A percentile compares a stretch with the other conserved stretches of the same genome.
Evolutionary conservation across 2,888 invertebrate genomes (phyloP).

Genomic region (Sceliomorpha sp.): DNA sequence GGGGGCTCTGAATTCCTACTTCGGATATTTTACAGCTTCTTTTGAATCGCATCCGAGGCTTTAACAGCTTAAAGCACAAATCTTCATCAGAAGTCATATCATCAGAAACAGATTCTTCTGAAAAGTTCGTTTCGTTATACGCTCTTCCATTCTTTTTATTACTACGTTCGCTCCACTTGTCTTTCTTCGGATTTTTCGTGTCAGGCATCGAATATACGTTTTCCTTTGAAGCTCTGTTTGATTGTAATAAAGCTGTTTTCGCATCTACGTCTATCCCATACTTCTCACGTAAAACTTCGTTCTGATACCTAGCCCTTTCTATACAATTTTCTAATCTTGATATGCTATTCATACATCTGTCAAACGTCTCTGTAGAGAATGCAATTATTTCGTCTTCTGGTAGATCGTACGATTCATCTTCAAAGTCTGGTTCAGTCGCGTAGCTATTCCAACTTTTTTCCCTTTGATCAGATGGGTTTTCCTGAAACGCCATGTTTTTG

Average conservation of each 20-base stretch:
- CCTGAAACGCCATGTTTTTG: not conserved
- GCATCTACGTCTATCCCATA: conserved; percentile 60
- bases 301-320: conserved; percentile 62
- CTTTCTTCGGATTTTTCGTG: too few relatives aligned
- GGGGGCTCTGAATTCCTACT: conserved; percentile 18
- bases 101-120: not conserved
- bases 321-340: conserved; percentile 67
- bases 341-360: conserved; percentile 66
- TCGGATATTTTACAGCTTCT: not conserved
- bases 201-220: too few relatives aligned
- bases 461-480: conserved; percentile 5
- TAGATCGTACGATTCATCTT: conserved; percentile 52
- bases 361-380: conserved; percentile 62
- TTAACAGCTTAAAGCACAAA: conserved; percentile 18
- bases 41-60: conserved; percentile 3
- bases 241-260: not conserved
- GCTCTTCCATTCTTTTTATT: not conserved
- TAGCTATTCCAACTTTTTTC: conserved; percentile 32
- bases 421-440: conserved; percentile 49
- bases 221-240: too few relatives aligned
- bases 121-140: conserved; percentile 1
- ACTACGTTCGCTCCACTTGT: not conserved
- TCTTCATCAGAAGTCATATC: conserved; percentile 28
- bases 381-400: conserved; percentile 33
- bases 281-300: conserved; percentile 62